A percentile compares a stretch with the other conserved stretches of the same genome.
Evolutionary conservation across 2,888 invertebrate species (phyloP).

Genomic region (Ectropis crepuscularia): DNA sequence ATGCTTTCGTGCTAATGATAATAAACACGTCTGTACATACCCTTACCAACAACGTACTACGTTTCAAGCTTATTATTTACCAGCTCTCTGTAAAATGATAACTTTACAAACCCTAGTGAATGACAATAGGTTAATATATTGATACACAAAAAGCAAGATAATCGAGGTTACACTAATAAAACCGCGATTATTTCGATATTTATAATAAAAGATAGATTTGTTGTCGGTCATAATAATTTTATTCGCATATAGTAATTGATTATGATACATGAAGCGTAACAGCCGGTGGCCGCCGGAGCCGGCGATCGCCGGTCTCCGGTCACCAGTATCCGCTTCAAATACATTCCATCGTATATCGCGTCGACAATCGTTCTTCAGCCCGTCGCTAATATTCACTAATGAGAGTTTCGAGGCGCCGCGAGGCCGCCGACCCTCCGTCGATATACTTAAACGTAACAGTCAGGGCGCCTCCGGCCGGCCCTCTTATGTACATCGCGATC

Average conservation of each 20-base stretch:
- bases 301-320: slow-evolving; percentile 56
- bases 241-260: slow-evolving; percentile 84
- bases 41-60: no score
- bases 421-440: slow-evolving; percentile 70
- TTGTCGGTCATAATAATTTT: slow-evolving; percentile 77
- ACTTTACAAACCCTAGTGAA: no score
- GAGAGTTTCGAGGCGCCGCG: slow-evolving; percentile 80
- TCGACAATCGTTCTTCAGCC: slow-evolving; percentile 75
- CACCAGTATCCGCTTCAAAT: slow-evolving; percentile 70
- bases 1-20: no score
- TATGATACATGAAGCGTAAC: slow-evolving; percentile 81
- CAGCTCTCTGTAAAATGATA: no score
- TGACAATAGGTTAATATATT: no score
- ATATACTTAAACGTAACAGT: slow-evolving; percentile 82
- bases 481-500: slow-evolving; percentile 77
- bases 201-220: slow-evolving; percentile 1
- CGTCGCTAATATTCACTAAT: slow-evolving; percentile 80
- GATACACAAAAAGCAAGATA: no score
- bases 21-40: no score
- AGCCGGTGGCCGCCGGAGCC: slow-evolving; percentile 64
- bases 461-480: slow-evolving; percentile 76
- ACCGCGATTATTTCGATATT: no score
- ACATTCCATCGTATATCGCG: slow-evolving; percentile 80
- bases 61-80: no score
- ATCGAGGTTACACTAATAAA: no score